Evolutionary conservation across 2,888 invertebrate genomes (phyloP).

Genomic region (Xestia c-nigrum): DNA sequence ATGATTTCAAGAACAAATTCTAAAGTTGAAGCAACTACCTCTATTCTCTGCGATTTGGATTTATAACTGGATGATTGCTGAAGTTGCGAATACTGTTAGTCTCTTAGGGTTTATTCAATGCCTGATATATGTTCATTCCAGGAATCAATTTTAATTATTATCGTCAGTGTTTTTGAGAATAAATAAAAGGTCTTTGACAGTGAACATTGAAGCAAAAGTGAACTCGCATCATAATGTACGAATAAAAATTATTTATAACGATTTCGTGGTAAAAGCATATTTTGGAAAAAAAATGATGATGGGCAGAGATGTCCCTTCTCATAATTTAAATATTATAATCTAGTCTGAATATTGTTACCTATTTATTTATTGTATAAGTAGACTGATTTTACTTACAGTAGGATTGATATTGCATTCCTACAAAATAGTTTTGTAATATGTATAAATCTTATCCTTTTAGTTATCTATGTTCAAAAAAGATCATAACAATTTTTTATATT

Average conservation of each 20-base stretch:
- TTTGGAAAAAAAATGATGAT: neutral
- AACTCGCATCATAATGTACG: constrained; percentile 21
- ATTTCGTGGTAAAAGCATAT: neutral
- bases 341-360: constrained; percentile 43
- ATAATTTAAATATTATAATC: constrained; percentile 15
- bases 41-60: neutral
- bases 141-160: neutral
- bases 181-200: neutral
- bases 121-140: no score
- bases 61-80: neutral
- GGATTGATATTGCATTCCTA: constrained; percentile 17
- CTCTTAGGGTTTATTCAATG: neutral
- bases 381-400: constrained; percentile 51
- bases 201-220: constrained; percentile 2
- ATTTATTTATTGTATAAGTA: constrained; percentile 27
- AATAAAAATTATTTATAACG: constrained; percentile 10
- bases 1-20: constrained; percentile 6
- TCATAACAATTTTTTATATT: constrained; percentile 13
- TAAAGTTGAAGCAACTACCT: neutral
- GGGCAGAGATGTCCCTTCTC: neutral
- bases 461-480: neutral
- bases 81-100: neutral
- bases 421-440: constrained; percentile 27
- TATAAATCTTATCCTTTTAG: constrained; percentile 11
- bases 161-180: neutral